phyloP scores from a whole-genome alignment of 2,888 invertebrate genomes.

The Drosophila birchii region DNA sequence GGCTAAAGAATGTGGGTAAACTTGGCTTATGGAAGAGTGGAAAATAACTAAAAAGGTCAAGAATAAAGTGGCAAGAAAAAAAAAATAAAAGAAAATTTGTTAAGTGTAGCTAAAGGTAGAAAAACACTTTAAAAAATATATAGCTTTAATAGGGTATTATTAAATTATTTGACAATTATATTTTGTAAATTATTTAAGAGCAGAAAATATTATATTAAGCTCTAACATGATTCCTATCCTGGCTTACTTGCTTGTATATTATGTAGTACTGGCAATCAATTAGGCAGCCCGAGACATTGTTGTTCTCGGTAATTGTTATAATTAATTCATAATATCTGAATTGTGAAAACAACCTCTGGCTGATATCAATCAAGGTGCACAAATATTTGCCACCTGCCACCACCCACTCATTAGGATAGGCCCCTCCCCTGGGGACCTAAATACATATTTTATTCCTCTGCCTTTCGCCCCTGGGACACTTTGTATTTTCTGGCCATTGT shows the following conservation, averaged over 20 bases:
- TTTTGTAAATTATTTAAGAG: neutral
- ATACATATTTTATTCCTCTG: constrained; percentile 27
- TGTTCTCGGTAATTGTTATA: constrained; percentile 20
- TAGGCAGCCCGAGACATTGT: neutral
- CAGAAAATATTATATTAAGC: neutral
- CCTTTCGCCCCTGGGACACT: constrained; percentile 28
- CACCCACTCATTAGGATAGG: constrained; percentile 39
- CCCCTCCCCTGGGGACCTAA: constrained; percentile 4
- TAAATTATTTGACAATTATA: neutral
- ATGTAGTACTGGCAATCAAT: neutral
- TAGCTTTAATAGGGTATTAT: too few species aligned
- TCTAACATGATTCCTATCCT: neutral
- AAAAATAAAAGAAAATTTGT: neutral
- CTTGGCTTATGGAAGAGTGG: neutral
- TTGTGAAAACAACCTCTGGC: constrained; percentile 33
- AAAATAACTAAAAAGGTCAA: neutral
- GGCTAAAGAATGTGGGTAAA: constrained; percentile 2
- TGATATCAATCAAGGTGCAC: constrained; percentile 34
- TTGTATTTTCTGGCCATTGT: constrained; percentile 53
- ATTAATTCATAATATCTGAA: constrained; percentile 34
- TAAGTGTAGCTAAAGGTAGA: neutral
- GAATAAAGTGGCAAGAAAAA: neutral
- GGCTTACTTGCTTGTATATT: neutral
- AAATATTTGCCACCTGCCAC: constrained; percentile 18
- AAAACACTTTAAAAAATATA: neutral